Conservation (phyloP, 2,888 invertebrate species). For the Chloroclysta siterata region DNA sequence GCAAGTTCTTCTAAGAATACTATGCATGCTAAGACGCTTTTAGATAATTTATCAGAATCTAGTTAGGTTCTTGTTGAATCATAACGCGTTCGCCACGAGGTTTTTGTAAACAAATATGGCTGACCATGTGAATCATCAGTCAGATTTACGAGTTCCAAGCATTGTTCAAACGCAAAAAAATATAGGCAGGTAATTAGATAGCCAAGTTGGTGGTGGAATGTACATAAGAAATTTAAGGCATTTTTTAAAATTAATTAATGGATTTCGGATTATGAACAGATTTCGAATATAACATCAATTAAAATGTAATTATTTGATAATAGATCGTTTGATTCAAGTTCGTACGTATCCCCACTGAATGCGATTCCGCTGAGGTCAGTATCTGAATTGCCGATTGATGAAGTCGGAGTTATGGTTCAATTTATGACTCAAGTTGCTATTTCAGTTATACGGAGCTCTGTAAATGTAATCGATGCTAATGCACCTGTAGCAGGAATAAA, state of each 20-base stretch:
- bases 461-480: constrained; percentile 38
- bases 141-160: constrained; percentile 33
- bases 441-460: constrained; percentile 44
- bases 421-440: constrained; percentile 53
- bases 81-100: constrained; percentile 41
- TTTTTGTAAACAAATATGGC: constrained; percentile 60
- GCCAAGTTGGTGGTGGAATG: constrained; percentile 25
- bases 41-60: constrained; percentile 36
- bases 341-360: constrained; percentile 20
- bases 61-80: constrained; percentile 47
- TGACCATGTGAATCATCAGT: constrained; percentile 54
- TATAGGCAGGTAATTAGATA: constrained; percentile 14
- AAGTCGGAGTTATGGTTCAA: constrained; percentile 36
- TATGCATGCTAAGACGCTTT: constrained; percentile 23
- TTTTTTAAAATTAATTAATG: background rate
- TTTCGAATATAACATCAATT: background rate
- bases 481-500: constrained; percentile 39
- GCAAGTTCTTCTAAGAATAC: constrained; percentile 18
- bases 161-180: constrained; percentile 23
- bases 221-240: background rate
- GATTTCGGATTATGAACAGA: background rate
- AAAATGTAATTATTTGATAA: too few species aligned
- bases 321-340: too few species aligned
- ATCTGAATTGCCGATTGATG: constrained; percentile 46
- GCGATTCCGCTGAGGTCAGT: constrained; percentile 39